phyloP scores from a whole-genome alignment of 2,888 invertebrate species.

The Dusona sp. region DNA sequence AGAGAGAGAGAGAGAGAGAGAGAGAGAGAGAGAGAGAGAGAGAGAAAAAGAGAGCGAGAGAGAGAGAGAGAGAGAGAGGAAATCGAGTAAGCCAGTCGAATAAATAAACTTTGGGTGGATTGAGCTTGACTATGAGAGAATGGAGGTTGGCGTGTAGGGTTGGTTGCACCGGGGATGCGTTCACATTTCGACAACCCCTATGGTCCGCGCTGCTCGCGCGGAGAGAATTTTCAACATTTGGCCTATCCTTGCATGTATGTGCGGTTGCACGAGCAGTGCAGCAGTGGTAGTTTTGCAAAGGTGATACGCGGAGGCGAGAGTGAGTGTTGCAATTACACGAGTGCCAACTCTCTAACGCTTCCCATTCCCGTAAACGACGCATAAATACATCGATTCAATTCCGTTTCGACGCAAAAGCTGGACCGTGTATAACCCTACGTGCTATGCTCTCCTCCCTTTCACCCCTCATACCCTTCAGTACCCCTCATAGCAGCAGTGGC shows the following conservation, averaged over 20 bases:
- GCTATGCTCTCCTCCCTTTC: neutral
- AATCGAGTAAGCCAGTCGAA: constrained; percentile 35
- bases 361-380: constrained; percentile 82
- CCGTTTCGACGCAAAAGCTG: constrained; percentile 81
- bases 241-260: constrained; percentile 29
- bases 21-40: too few species aligned
- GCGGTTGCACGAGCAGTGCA: constrained; percentile 37
- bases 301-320: constrained; percentile 66
- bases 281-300: constrained; percentile 39
- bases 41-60: too few species aligned
- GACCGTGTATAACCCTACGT: constrained; percentile 46
- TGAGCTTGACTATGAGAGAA: constrained; percentile 56
- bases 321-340: constrained; percentile 82
- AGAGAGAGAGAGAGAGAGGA: too few species aligned
- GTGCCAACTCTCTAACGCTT: constrained; percentile 81
- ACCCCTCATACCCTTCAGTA: constrained; percentile 6
- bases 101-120: constrained; percentile 67
- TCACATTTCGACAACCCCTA: constrained; percentile 67
- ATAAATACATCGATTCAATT: constrained; percentile 85
- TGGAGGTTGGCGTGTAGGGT: constrained; percentile 8
- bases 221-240: constrained; percentile 74
- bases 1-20: too few species aligned
- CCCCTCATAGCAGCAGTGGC: constrained; percentile 3
- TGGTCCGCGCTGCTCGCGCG: constrained; percentile 60
- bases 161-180: constrained; percentile 53